Conservation (phyloP, 2,113 vertebrate species). For the Polypterus senegalus region DNA sequence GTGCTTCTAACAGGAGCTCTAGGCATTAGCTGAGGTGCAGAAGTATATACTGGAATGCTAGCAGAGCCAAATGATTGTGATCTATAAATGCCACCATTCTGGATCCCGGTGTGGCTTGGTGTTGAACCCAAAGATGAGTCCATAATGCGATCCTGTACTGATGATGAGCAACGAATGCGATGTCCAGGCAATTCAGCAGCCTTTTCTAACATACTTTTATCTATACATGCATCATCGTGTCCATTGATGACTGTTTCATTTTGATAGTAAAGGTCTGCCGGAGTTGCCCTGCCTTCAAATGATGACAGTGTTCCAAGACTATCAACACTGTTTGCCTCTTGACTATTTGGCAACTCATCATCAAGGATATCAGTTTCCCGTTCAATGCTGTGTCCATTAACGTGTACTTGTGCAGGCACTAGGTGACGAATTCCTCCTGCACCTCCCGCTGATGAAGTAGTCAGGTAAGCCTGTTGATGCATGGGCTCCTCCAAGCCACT, state of each 20-base stretch:
- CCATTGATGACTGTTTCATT: slow-evolving; percentile 60
- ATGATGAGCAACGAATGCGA: slow-evolving; percentile 48
- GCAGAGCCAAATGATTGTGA: slow-evolving; percentile 70
- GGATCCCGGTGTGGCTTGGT: slow-evolving; percentile 41
- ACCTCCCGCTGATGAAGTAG: slow-evolving; percentile 31
- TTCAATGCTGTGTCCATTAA: slow-evolving; percentile 73
- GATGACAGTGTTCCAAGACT: slow-evolving; percentile 82
- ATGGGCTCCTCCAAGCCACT: slow-evolving; percentile 71
- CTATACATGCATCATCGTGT: slow-evolving; percentile 42
- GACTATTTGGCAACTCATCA: slow-evolving; percentile 77
- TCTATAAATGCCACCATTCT: slow-evolving; percentile 48
- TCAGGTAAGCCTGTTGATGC: slow-evolving; percentile 54
- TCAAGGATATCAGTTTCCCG: slow-evolving; percentile 94
- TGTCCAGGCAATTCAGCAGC: slow-evolving; percentile 26
- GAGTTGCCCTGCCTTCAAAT: slow-evolving; percentile 66
- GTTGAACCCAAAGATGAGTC: slow-evolving; percentile 28
- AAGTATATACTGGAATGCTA: slow-evolving; percentile 23
- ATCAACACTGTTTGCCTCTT: slow-evolving; percentile 83
- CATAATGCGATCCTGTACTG: slow-evolving; percentile 55
- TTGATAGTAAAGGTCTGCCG: slow-evolving; percentile 53
- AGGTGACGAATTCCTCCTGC: slow-evolving; percentile 56
- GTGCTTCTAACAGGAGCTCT: slow-evolving; percentile 74
- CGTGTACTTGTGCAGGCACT: slow-evolving; percentile 85
- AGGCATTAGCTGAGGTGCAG: slow-evolving; percentile 49
- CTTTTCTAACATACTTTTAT: slow-evolving; percentile 34